These are phyloP conservation scores for Lacerta agilis DNA, from an alignment of 2,797 vertebrate genomes.

Conservation along the genomic window DNA sequence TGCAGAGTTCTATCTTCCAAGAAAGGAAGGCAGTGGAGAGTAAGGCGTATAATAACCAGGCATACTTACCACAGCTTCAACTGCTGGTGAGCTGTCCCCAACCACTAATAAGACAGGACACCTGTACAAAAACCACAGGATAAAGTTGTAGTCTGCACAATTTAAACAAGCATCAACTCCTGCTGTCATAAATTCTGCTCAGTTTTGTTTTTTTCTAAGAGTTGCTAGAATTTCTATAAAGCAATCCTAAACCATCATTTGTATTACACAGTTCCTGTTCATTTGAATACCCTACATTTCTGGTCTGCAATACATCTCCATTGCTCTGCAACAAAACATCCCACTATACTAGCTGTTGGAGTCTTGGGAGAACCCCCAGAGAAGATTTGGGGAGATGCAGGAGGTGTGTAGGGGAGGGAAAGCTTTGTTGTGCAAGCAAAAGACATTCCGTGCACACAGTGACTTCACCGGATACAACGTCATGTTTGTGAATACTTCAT, in stretches of 20 bases:
- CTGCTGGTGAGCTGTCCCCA: constrained; percentile 92
- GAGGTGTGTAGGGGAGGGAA: too few species aligned
- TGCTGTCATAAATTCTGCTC: neutral
- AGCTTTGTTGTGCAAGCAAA: too few species aligned
- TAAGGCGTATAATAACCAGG: neutral
- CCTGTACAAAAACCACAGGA: constrained; percentile 73
- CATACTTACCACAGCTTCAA: constrained; percentile 91
- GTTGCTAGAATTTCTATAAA: neutral
- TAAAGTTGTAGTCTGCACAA: constrained; percentile 18
- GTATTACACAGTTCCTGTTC: neutral
- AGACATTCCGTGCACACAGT: too few species aligned
- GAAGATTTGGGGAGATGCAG: too few species aligned
- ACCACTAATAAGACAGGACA: constrained; percentile 91
- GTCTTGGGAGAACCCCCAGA: neutral
- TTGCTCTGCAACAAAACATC: neutral
- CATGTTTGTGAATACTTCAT: too few species aligned
- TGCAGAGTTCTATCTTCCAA: neutral
- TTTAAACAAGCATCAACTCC: neutral
- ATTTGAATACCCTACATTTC: neutral
- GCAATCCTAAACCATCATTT: neutral
- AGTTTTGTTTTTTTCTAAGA: neutral
- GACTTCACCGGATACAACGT: too few species aligned
- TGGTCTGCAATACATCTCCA: neutral
- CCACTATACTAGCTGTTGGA: neutral
- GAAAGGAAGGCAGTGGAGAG: neutral